phyloP scores from a whole-genome alignment of 2,797 vertebrate species.

The Megalops cyprinoides region DNA sequence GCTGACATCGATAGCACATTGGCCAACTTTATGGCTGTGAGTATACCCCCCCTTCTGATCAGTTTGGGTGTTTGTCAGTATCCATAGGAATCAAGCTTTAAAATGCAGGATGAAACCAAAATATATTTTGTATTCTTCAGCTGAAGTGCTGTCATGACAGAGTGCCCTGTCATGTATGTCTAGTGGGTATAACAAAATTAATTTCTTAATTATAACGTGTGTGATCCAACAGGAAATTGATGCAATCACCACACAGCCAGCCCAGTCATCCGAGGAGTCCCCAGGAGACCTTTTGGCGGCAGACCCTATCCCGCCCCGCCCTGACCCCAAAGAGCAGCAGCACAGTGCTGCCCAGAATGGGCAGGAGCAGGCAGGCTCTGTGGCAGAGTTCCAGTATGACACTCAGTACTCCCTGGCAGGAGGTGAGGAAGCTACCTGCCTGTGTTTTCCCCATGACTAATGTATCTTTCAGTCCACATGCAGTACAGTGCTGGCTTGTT shows the following conservation, averaged over 20 bases:
- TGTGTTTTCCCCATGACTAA: neutral
- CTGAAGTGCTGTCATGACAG: too few species aligned
- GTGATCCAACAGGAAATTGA: constrained; percentile 85
- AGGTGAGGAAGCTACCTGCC: constrained; percentile 72
- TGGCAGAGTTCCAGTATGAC: constrained; percentile 84
- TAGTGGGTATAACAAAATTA: too few species aligned
- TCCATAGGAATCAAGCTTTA: neutral
- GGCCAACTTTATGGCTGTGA: constrained; percentile 95
- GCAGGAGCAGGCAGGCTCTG: constrained; percentile 47
- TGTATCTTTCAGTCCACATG: neutral
- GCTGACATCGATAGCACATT: constrained; percentile 93
- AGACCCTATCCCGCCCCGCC: constrained; percentile 79
- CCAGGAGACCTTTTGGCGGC: constrained; percentile 56
- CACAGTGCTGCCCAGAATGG: constrained; percentile 65
- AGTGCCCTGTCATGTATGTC: too few species aligned
- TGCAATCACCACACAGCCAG: constrained; percentile 93
- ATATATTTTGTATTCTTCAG: too few species aligned
- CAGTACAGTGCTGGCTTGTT: neutral
- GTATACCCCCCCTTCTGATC: constrained; percentile 51
- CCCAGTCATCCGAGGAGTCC: constrained; percentile 67
- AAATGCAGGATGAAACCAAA: neutral
- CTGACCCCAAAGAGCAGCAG: constrained; percentile 76
- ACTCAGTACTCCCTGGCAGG: constrained; percentile 92
- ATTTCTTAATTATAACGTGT: neutral
- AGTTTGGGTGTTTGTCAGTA: neutral